Evolutionary conservation across 2,888 invertebrate species (phyloP), one percentile per base, ranked within the genome.

Genomic region (Drosophila pseudotakahashii): DNA sequence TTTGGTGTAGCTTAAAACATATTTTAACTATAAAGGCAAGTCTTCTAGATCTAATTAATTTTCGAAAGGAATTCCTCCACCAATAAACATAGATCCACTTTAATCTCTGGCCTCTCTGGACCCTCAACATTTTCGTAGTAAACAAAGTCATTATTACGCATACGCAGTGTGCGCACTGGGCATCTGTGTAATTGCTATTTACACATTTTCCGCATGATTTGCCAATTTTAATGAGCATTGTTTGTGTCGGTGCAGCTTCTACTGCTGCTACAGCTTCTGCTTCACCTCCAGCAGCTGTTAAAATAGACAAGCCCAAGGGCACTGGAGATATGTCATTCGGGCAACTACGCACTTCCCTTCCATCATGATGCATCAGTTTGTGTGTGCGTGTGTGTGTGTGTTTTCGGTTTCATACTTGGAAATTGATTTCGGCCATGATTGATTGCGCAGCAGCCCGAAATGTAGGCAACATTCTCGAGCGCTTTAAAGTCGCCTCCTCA

Each of bases 381-480:
- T 34, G 37, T 14, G n/a, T 26, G 48, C 54, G 70, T 61, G 63
- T 37, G 42, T 19, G 63, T 37, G 37, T 19, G 14, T 23, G 47
- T 51, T 68, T 61, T 11, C 13, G 19, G 10, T 45, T 74, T 72
- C 66, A 63, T 78, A 73, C 68, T 72, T 78, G 72, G 66, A 82
- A 85, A 82, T 85, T 82, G 86, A 82, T 85, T 85, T 82, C 79
- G 81, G 70, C 79, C 79, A 82, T 82, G 82, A 82, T 82, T 82
- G 82, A 82, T 82, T 82, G 83, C 81, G 75, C 76, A 81, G 76
- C 74, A 79, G 85, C 80, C 82, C 75, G 36, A 75, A 76, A 66
- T 78, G 75, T 75, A 68, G 77, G 70, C 82, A 77, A 67, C 70
- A 75, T 69, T 72, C 71, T 67, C 19, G 53, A 50, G 37, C 30